Evolutionary conservation across 1,140 invertebrate genomes (phyloP).

Genomic region (Venustaconcha ellipsiformis): DNA sequence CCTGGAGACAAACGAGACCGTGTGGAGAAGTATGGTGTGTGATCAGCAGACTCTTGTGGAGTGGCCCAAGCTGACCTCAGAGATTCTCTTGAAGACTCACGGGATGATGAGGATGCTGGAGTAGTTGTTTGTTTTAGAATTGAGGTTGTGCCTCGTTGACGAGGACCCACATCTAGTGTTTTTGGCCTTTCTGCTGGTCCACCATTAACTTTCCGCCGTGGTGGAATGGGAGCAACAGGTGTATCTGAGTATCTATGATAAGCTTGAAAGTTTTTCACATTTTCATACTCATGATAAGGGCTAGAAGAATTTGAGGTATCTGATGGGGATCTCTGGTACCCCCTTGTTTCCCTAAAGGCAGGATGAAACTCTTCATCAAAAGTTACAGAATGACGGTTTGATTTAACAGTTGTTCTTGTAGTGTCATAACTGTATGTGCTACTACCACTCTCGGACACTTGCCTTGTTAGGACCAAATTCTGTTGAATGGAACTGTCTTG

Average conservation of each 20-base stretch:
- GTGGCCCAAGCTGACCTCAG: slow-evolving; percentile 31
- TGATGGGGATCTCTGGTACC: slow-evolving; percentile 73
- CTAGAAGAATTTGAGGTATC: slow-evolving; percentile 78
- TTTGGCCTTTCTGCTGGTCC: slow-evolving; percentile 42
- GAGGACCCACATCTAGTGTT: slow-evolving; percentile 41
- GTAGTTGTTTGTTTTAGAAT: slow-evolving; percentile 33
- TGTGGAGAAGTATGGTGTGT: slow-evolving; percentile 54
- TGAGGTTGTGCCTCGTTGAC: slow-evolving; percentile 28
- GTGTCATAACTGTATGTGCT: slow-evolving; percentile 57
- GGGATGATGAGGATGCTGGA: slow-evolving; percentile 28
- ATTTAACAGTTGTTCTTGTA: slow-evolving; percentile 59
- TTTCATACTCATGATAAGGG: slow-evolving; percentile 65
- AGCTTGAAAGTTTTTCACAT: slow-evolving; percentile 3
- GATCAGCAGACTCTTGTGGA: slow-evolving; percentile 38
- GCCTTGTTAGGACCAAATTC: slow-evolving; percentile 46
- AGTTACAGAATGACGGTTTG: slow-evolving; percentile 63
- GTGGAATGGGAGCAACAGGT: slow-evolving; percentile 65
- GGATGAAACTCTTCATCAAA: slow-evolving; percentile 64
- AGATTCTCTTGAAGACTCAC: slow-evolving; percentile 31
- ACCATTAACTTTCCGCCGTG: slow-evolving; percentile 32
- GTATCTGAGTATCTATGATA: slow-evolving; percentile 44
- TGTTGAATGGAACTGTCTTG: slow-evolving; percentile 23
- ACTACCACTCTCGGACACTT: slow-evolving; percentile 52
- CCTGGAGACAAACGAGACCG: slow-evolving; percentile 63
- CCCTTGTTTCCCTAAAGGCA: slow-evolving; percentile 35